These are phyloP conservation scores for Camarhynchus parvulus DNA, from an alignment of 2,113 vertebrate species.

Conservation along the genomic window DNA sequence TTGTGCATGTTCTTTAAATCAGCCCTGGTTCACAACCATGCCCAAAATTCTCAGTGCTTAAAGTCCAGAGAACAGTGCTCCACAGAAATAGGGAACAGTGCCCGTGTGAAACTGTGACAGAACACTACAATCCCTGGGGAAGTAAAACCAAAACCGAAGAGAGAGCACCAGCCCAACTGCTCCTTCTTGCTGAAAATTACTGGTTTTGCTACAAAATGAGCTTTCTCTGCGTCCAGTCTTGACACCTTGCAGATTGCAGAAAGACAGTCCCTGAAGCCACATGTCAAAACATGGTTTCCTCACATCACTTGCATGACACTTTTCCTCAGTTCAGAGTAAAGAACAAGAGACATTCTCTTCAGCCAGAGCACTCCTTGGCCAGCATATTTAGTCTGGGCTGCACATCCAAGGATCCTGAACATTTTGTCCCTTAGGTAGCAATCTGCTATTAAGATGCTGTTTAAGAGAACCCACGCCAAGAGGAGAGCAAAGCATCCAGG, in stretches of 20 bases:
- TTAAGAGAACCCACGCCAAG: not conserved
- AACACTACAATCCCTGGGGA: not conserved
- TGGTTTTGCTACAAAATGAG: accelerated
- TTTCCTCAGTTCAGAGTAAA: not conserved
- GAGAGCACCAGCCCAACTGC: not conserved
- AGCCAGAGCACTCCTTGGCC: not conserved
- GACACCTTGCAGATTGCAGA: not conserved
- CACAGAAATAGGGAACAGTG: not conserved
- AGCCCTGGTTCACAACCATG: not conserved
- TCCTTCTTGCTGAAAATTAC: not conserved
- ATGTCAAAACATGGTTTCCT: not conserved
- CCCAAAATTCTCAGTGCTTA: not conserved
- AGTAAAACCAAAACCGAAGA: not conserved
- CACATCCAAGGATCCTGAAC: not conserved
- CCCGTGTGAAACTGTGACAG: not conserved
- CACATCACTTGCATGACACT: not conserved
- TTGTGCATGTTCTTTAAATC: not conserved
- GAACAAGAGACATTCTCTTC: not conserved
- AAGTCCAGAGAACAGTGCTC: not conserved
- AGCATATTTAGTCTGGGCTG: not conserved
- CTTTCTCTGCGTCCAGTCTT: not conserved
- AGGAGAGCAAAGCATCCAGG: not conserved
- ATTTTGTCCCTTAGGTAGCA: not conserved
- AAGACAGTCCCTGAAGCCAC: not conserved
- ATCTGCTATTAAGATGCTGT: not conserved